Conservation (phyloP, 2,797 vertebrate genomes). For the Morelia viridis region DNA sequence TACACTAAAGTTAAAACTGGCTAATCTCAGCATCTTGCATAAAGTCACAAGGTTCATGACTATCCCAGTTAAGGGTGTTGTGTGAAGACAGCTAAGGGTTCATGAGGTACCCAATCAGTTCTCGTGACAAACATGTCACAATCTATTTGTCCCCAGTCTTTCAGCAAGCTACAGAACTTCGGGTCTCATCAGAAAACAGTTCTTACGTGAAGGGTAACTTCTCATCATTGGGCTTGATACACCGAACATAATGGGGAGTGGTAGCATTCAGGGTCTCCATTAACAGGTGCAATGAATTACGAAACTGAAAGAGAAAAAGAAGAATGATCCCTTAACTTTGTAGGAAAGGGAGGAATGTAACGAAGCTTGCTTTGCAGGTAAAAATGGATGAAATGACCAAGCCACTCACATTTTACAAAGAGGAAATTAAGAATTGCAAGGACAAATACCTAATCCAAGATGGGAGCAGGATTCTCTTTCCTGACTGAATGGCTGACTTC, state of each 20-base stretch:
- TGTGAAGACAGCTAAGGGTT: background rate
- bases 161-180: accelerated
- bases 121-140: background rate
- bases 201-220: slow-evolving; percentile 93
- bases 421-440: background rate
- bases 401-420: background rate
- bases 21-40: background rate
- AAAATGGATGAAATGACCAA: background rate
- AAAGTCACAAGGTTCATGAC: background rate
- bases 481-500: too few relatives aligned
- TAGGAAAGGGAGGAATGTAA: background rate
- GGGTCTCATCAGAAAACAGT: accelerated
- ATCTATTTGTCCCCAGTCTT: background rate
- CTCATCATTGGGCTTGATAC: slow-evolving; percentile 93
- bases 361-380: background rate
- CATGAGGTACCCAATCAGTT: background rate
- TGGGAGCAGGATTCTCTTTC: too few relatives aligned
- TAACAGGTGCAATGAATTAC: slow-evolving; percentile 87
- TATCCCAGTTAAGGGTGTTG: background rate
- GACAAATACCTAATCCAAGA: background rate
- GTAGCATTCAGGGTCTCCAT: slow-evolving; percentile 97
- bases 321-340: background rate
- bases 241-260: slow-evolving; percentile 94
- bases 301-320: slow-evolving; percentile 79
- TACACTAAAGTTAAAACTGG: background rate